phyloP scores from a whole-genome alignment of 2,888 invertebrate genomes.

The Drosophila stalkeri region DNA sequence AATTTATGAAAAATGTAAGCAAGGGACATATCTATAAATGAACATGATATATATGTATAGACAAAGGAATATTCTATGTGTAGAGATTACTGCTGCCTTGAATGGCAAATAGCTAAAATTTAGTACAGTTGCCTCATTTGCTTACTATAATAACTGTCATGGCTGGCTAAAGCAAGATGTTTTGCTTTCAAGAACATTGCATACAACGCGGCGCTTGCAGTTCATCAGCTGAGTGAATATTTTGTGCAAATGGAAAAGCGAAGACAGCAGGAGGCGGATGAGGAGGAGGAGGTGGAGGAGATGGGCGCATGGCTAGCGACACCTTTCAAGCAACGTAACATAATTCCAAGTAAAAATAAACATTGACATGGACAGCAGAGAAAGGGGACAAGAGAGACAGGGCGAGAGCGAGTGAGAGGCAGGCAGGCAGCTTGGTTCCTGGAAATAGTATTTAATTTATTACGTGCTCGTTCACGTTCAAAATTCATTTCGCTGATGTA shows the following conservation, averaged over 20 bases:
- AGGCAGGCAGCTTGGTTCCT: conserved; percentile 36
- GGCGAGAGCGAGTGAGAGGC: not conserved
- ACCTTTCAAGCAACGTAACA: conserved; percentile 51
- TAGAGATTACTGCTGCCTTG: not conserved
- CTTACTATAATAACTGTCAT: not conserved
- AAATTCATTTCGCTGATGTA: conserved; percentile 79
- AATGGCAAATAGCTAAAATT: not conserved
- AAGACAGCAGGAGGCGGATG: not conserved
- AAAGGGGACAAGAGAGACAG: not conserved
- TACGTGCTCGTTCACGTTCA: conserved; percentile 57
- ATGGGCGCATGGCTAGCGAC: not conserved
- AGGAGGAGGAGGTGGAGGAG: not conserved
- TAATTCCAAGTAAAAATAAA: conserved; percentile 77
- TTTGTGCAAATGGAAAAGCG: not conserved
- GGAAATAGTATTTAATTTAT: conserved; percentile 74
- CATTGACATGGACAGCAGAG: conserved; percentile 62
- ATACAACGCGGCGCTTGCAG: conserved; percentile 29
- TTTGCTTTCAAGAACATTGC: conserved; percentile 20
- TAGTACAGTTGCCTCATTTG: not conserved
- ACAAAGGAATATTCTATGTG: not conserved
- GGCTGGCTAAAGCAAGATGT: not conserved
- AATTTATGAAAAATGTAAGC: not conserved
- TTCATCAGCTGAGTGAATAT: conserved; percentile 22
- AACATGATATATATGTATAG: not conserved
- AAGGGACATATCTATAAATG: not conserved